phyloP scores from a whole-genome alignment of 2,113 vertebrate species.

The Camarhynchus parvulus region DNA sequence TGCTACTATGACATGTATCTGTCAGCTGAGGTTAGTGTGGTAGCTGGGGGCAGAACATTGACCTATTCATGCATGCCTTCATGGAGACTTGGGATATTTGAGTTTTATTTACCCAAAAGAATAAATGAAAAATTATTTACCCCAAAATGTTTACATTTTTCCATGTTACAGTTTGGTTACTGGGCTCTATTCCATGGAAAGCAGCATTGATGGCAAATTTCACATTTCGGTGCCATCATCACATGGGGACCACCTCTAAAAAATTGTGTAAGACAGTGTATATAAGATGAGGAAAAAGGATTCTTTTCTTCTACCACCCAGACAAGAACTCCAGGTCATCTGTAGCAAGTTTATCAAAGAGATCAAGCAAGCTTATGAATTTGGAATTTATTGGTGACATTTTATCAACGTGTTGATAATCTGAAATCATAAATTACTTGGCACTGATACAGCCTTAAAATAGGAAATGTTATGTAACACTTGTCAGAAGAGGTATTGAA shows the following conservation, averaged over 20 bases:
- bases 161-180: not conserved
- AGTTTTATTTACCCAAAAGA: not conserved
- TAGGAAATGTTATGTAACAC: slow-evolving; percentile 22
- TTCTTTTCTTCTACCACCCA: not conserved
- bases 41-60: not conserved
- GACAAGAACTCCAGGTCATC: not conserved
- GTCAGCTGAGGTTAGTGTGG: not conserved
- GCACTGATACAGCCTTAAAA: slow-evolving; percentile 21
- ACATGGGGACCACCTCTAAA: accelerated
- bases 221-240: not conserved
- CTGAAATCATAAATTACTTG: slow-evolving; percentile 11
- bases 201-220: not conserved
- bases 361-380: not conserved
- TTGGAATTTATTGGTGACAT: not conserved
- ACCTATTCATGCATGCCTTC: not conserved
- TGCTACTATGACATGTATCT: not conserved
- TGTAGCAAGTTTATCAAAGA: not conserved
- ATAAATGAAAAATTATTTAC: not conserved
- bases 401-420: not conserved
- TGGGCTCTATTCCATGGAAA: not conserved
- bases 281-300: not conserved
- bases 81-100: not conserved
- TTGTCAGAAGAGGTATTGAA: not conserved
- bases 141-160: not conserved
- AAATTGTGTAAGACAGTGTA: not conserved